Evolutionary conservation across 2,888 invertebrate genomes (phyloP), one percentile per base, ranked within the genome.

Genomic region (Drosophila dives): DNA sequence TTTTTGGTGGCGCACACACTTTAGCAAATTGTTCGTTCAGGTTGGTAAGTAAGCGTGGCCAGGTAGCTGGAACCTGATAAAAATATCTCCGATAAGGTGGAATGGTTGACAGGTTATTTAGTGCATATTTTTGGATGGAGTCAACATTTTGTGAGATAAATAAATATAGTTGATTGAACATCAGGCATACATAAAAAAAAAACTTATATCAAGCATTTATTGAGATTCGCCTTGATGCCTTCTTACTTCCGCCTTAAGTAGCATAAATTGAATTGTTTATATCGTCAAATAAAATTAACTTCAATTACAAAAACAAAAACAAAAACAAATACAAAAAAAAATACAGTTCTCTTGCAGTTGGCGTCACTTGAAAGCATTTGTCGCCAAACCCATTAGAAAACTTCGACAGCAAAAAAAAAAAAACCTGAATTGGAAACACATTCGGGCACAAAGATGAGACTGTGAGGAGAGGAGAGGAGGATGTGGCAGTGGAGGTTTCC

Each of bases 341-440:
- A 36, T 3, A 26, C 36, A 55, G 26, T 45, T 50, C 17, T 51
- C 1, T 34, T 36, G n/a, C 45, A 49, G 40, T 29, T 51, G 26
- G 32, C 49, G 48, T 36, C 54, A 63, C 23, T 61, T 34, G 53
- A 58, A 58, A 63, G 56, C 59, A 60, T 51, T 67, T 63, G 54
- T 64, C 61, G 62, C 48, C 54, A 64, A 81, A 58, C 68, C 77
- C 76, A 80, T 78, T 80, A 78, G 58, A 64, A 29, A 66, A 68
- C 60, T 70, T 45, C 62, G 34, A 67, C 73, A 73, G 73, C 33
- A 81, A 80, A 77, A n/a, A n/a, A n/a, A n/a, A n/a, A 48, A 36
- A 64, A 64, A 36, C n/a, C 49, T 45, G 72, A 81, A 81, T 72
- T 81, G 72, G 53, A 67, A 80, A 78, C 72, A 76, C 76, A 77